phyloP scores from a whole-genome alignment of 2,888 invertebrate species.

The Callosobruchus maculatus region DNA sequence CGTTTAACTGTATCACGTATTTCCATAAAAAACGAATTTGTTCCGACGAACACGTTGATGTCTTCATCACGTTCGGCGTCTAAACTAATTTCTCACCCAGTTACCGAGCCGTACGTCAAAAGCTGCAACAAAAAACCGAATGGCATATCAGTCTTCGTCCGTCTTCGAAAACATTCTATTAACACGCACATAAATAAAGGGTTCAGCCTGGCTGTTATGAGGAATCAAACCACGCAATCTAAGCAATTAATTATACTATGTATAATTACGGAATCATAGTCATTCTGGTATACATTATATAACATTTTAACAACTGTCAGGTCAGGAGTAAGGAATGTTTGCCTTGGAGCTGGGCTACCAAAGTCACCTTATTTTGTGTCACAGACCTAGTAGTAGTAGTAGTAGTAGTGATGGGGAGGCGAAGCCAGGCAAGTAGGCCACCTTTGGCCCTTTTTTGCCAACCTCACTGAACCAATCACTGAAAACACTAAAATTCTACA shows the following conservation, averaged over 20 bases:
- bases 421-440: too few relatives aligned
- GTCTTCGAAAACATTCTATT: not conserved
- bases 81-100: not conserved
- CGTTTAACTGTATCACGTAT: not conserved
- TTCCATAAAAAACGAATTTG: not conserved
- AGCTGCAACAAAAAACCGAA: not conserved
- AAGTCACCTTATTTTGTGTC: too few relatives aligned
- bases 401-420: too few relatives aligned
- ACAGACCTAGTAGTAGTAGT: too few relatives aligned
- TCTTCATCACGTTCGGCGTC: not conserved
- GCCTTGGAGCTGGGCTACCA: too few relatives aligned
- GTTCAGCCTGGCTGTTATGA: not conserved
- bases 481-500: too few relatives aligned
- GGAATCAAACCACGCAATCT: not conserved
- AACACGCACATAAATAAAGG: not conserved
- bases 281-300: not conserved
- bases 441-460: too few relatives aligned
- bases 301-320: not conserved
- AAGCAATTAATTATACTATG: not conserved
- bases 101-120: not conserved
- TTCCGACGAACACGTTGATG: not conserved
- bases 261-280: not conserved
- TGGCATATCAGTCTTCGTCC: not conserved
- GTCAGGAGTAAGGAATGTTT: not conserved
- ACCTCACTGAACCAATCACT: too few relatives aligned